Base-by-base conservation (phyloP, 37 sponge, comb jelly and placozoan species). In the Eunapius fragilis region DNA sequence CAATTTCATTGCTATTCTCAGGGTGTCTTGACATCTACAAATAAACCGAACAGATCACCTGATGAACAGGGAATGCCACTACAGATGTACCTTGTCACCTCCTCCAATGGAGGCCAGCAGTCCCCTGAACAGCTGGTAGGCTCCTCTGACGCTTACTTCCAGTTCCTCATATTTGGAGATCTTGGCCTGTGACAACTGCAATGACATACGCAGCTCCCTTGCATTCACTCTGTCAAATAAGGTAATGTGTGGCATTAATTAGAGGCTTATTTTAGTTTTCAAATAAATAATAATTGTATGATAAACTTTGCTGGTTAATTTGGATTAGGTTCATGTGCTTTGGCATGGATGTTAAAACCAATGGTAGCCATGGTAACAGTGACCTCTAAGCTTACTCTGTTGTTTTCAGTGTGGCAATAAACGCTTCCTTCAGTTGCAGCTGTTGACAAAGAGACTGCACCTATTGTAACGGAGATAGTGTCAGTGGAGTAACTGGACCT, bases 141-240 rank as follows among this genome's bases (percentile, higher is more conserved):
- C 82, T 69, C 82, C 82, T 37, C 31, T 38, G 3, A 82, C 82
- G 19, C n/a, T 70, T 47, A 71, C 82, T 36, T 82, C 72, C n/a
- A 82, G 37, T 73, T 72, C 72, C 6, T 58, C 58, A 58, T 17
- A 58, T 19, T 17, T 58, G 19, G 58, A 58, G 58, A 17, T 58
- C 17, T 58, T 58, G 2, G 2, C 19, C 22, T 58, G 58, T 19
- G 58, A 58, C 58, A 58, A 19, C 58, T 58, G 58, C 58, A 58
- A 17, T 11, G 58, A 58, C 58, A 58, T 58, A 17, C 58, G 58
- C 14, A 58, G 58, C 17, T 58, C 58, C 14, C 58, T 4, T 13
- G 58, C 58, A 58, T 58, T 58, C 58, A 58, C 58, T 11, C 58
- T 58, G 58, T 11, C 14, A 58, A 19, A 17, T 1, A 58, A 13